These are phyloP conservation scores for Dione vanillae DNA, from an alignment of 2,888 invertebrate species.

Conservation along the genomic window DNA sequence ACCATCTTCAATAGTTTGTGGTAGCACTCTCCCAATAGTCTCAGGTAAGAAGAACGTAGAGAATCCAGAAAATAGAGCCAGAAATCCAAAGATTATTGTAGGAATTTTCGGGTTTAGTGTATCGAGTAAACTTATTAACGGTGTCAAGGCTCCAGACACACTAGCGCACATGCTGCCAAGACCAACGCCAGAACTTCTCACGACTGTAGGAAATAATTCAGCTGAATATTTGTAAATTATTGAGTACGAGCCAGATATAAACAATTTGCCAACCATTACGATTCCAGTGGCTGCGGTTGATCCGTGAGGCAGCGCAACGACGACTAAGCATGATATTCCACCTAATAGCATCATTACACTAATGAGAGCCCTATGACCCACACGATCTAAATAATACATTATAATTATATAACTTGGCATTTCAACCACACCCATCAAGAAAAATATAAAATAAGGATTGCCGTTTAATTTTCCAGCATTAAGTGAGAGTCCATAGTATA, in stretches of 20 bases:
- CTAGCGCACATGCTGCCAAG: constrained; percentile 94
- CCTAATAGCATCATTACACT: constrained; percentile 91
- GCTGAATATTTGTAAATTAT: constrained; percentile 95
- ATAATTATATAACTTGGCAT: constrained; percentile 91
- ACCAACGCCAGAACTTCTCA: constrained; percentile 93
- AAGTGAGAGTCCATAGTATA: constrained; percentile 93
- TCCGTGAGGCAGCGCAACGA: constrained; percentile 88
- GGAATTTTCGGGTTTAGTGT: constrained; percentile 91
- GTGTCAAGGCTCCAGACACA: constrained; percentile 91
- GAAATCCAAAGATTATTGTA: constrained; percentile 89
- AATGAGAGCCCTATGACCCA: constrained; percentile 90
- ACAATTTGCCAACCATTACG: constrained; percentile 91
- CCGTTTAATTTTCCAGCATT: constrained; percentile 91
- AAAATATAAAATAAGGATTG: constrained; percentile 91
- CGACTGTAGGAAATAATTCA: constrained; percentile 93
- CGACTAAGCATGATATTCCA: constrained; percentile 90
- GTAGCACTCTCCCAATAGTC: constrained; percentile 91
- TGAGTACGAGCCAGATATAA: constrained; percentile 93
- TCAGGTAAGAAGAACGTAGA: constrained; percentile 90
- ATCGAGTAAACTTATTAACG: constrained; percentile 90
- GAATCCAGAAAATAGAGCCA: constrained; percentile 89
- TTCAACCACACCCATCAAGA: constrained; percentile 91
- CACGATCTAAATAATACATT: constrained; percentile 89
- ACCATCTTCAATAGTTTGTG: constrained; percentile 92
- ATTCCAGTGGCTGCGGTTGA: constrained; percentile 85